Base-by-base conservation (phyloP, 2,888 invertebrate species). In the Yponomeuta plumbellus region DNA sequence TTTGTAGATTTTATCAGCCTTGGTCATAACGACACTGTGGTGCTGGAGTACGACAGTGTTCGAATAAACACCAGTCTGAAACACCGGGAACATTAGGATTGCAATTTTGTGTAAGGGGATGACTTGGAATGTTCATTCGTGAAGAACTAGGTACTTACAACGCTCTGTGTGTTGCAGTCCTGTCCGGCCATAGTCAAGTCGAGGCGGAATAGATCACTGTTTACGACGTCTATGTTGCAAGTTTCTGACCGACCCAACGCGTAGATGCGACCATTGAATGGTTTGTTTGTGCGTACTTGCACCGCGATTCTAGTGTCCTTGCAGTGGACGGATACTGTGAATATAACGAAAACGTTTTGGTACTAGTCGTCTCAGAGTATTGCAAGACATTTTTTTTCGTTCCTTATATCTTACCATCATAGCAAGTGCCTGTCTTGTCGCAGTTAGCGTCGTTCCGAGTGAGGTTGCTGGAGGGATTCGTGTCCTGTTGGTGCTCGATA, bases 1-100 rank as follows among this genome's bases (percentile, higher is more conserved):
- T 92, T 97, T 98, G 93, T 98, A 98, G 81, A 98, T 97, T 85
- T 98, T 98, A 84, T 98, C 98, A 4, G 97, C 97, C 85, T 98
- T 98, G 67, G 98, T 98, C 97, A 98, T 97, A 52, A 98, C 98
- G 34, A 98, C 97, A 81, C 97, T 97, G 88, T 98, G 98, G 80
- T 98, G 98, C 85, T 98, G 98, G 23, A 98, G 93, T 11, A 98
- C 98, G 26, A 98, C 97, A 0, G 98, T 98, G 85, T 98, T 98
- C 65, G 97, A 97, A 86, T 97, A 98, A 61, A 97, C 96, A 66
- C 98, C 98, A 72, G 95, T 96, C 97, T 98, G 90, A 72, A 92
- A 92, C 79, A 64, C 21, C 63, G 40, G 61, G 67, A 71, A 34
- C 23, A 61, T 61, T 26, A n/a, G 61, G 34, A 21, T 58, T 58